Evolutionary conservation across 2,113 vertebrate genomes (phyloP).

Genomic region (Notarius quadriscutis): DNA sequence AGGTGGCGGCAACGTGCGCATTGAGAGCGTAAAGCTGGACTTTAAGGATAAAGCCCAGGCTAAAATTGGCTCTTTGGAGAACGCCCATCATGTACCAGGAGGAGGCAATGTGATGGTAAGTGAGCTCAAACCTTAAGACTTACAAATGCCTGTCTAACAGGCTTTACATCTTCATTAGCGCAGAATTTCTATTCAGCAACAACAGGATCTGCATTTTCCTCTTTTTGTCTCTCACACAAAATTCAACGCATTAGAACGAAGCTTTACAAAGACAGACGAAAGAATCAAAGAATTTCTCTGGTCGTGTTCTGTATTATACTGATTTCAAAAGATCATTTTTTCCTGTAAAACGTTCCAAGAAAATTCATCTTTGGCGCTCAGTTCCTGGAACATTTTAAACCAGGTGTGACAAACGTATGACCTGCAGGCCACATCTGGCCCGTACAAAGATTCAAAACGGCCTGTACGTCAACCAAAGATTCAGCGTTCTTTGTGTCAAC

Average conservation of each 20-base stretch:
- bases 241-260: no score
- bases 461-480: no score
- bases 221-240: no score
- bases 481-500: no score
- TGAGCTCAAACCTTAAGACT: neutral
- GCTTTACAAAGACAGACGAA: no score
- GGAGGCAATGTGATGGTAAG: constrained; percentile 88
- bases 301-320: neutral
- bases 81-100: constrained; percentile 88
- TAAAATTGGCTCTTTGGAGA: constrained; percentile 96
- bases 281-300: neutral
- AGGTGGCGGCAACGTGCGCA: constrained; percentile 95
- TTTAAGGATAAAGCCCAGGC: constrained; percentile 99
- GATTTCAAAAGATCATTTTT: neutral
- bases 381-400: neutral
- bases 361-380: neutral
- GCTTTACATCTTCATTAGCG: neutral
- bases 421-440: no score
- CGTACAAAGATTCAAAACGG: no score
- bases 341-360: no score
- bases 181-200: neutral
- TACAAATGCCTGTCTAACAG: neutral
- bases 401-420: no score
- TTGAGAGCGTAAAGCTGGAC: constrained; percentile 95
- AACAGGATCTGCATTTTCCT: no score